phyloP scores from a whole-genome alignment of 2,113 vertebrate species.

The Hyperoodon ampullatus region DNA sequence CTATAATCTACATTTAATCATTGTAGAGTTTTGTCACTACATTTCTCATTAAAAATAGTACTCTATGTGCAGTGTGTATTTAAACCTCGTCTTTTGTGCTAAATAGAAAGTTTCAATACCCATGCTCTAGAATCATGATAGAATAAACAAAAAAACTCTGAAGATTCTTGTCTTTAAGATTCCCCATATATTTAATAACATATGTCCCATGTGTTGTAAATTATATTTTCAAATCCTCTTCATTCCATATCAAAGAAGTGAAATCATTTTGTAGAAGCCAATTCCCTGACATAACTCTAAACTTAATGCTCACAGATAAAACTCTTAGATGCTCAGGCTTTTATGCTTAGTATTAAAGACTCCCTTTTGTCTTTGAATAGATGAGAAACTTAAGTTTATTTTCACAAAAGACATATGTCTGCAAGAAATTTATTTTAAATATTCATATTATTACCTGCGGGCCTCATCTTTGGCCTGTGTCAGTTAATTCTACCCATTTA shows the following conservation, averaged over 20 bases:
- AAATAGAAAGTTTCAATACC: not conserved
- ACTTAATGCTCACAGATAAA: not conserved
- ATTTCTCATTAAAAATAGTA: not conserved
- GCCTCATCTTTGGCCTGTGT: not conserved
- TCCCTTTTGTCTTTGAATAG: not conserved
- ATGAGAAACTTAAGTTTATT: not conserved
- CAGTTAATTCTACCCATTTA: not conserved
- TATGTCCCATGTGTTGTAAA: not conserved
- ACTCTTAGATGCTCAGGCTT: not conserved
- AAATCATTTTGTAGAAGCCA: constrained; percentile 1
- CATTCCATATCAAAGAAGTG: not conserved
- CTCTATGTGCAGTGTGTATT: not conserved
- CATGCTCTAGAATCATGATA: not conserved
- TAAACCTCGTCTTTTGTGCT: not conserved
- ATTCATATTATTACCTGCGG: not conserved
- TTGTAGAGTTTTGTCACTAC: not conserved
- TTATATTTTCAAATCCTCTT: constrained; percentile 34
- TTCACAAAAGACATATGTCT: not conserved
- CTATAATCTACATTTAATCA: not conserved
- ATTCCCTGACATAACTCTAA: not conserved
- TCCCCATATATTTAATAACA: constrained; percentile 5
- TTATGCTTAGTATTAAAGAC: not conserved
- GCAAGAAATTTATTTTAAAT: not conserved
- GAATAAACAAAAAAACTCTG: not conserved
- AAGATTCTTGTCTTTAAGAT: not conserved